Evolutionary conservation across 2,888 invertebrate species (phyloP).

Genomic region (Sphecodes monilicornis): DNA sequence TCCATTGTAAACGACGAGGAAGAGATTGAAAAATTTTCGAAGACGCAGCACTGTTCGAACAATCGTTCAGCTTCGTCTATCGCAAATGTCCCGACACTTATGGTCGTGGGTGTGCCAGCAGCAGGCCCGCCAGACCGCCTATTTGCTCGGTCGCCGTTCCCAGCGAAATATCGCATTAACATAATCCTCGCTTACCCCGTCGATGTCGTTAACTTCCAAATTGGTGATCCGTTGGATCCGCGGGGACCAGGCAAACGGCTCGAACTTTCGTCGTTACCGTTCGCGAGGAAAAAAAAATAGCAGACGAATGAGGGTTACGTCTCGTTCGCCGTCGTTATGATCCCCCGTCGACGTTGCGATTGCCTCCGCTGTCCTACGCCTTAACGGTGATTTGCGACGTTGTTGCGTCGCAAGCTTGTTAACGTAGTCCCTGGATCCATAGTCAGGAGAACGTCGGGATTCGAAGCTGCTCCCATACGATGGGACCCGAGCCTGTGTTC

Average conservation of each 20-base stretch:
- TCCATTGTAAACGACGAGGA: background rate
- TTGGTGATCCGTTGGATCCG: constrained; percentile 54
- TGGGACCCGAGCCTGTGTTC: background rate
- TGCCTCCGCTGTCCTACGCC: background rate
- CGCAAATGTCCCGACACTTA: background rate
- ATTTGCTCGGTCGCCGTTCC: constrained; percentile 39
- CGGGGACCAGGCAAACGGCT: constrained; percentile 20
- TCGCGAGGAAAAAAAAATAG: constrained; percentile 16
- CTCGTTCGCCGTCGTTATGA: constrained; percentile 3
- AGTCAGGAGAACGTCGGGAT: background rate
- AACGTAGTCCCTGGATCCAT: background rate
- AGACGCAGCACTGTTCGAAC: background rate
- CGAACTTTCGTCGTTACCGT: constrained; percentile 41
- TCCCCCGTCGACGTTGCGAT: constrained; percentile 11
- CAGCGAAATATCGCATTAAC: constrained; percentile 67
- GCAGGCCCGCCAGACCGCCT: constrained; percentile 28
- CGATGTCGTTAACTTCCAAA: constrained; percentile 65
- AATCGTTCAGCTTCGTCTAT: background rate
- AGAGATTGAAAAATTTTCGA: background rate
- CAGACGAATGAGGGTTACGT: background rate
- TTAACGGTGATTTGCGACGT: background rate
- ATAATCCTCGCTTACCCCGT: constrained; percentile 65
- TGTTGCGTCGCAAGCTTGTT: background rate
- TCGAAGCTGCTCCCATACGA: background rate
- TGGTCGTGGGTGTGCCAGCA: background rate